Evolutionary conservation across 2,797 vertebrate genomes (phyloP), one percentile per base, ranked within the genome.

Genomic region (Ataeniobius toweri): DNA sequence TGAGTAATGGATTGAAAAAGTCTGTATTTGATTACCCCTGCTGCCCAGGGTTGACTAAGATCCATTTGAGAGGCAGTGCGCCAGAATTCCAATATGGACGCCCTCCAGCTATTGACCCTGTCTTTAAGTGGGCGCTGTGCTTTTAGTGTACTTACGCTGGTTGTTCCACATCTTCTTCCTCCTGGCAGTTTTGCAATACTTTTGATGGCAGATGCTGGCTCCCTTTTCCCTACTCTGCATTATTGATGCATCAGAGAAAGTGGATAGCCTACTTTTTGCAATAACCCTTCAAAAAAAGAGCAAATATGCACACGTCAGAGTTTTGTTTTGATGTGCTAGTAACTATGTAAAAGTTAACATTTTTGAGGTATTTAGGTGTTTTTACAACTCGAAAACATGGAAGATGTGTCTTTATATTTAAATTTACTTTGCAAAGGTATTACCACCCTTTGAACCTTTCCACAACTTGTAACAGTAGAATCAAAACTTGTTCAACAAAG

Each of bases 81-180:
- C 81, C 85, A 84, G 87, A 94, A 94, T 92, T 92, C 91, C 92
- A 93, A 94, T 95, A 94, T 95, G 94, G 93, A 94, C 86, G 26
- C 90, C 93, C 93, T 95, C 94, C 93, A 95, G 94, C 90, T 95
- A 95, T 95, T 94, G 94, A 95, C 93, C 92, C 90, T 76, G 79
- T 89, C 91, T 93, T 90, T 93, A 95, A 94, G 91, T 91, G 88
- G 89, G 81, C 80, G 80, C 91, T 89, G 86, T 90, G 93, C 93
- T 95, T 94, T 95, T 94, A 94, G 93, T 94, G 89, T 92, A 91
- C 93, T 93, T 93, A 94, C 85, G 88, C 88, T 86, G 88, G 82
- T 91, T 88, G 91, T 86, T 93, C 88, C 84, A 84, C 87, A 84
- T 88, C 89, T 90, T 91, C 90, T 83, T 90, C 94, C 93, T 92